Evolutionary conservation across 1,140 invertebrate species (phyloP).

Genomic region (Eulimnadia texana): DNA sequence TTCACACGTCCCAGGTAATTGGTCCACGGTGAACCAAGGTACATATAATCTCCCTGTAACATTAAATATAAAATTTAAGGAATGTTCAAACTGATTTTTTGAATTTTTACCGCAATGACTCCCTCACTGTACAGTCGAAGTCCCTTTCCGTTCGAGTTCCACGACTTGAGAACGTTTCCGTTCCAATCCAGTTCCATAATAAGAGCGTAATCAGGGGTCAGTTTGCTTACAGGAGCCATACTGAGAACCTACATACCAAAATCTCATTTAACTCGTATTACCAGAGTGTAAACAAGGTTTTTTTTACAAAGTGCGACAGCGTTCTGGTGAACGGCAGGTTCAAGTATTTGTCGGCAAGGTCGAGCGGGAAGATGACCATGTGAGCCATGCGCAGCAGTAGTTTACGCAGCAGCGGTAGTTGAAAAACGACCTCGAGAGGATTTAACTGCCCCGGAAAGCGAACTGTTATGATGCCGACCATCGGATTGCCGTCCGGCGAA

Average conservation of each 20-base stretch:
- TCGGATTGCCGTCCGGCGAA: conserved; percentile 8
- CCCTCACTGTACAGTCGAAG: conserved; percentile 40
- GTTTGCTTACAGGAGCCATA: conserved; percentile 19
- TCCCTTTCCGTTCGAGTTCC: conserved; percentile 36
- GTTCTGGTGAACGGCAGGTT: conserved; percentile 8
- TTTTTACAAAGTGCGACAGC: not conserved
- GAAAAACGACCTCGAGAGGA: conserved; percentile 26
- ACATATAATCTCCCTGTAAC: conserved; percentile 31
- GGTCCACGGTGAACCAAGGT: conserved; percentile 52
- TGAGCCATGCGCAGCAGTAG: conserved; percentile 24
- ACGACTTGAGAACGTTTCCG: conserved; percentile 46
- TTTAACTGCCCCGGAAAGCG: conserved; percentile 20
- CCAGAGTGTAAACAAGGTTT: not conserved
- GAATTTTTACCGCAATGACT: conserved; percentile 35
- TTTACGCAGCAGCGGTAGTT: conserved; percentile 27
- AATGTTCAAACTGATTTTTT: too few species aligned
- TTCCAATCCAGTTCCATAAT: conserved; percentile 45
- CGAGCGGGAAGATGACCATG: conserved; percentile 19
- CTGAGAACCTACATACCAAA: conserved; percentile 19
- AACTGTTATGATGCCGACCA: conserved; percentile 3
- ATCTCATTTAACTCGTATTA: not conserved
- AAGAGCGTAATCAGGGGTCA: conserved; percentile 29
- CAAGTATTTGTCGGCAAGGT: conserved; percentile 14
- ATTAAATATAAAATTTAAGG: conserved; percentile 21
- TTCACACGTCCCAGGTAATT: conserved; percentile 45